Base-by-base conservation (phyloP, 2,113 vertebrate species). In the Ivindomyrus marchei region DNA sequence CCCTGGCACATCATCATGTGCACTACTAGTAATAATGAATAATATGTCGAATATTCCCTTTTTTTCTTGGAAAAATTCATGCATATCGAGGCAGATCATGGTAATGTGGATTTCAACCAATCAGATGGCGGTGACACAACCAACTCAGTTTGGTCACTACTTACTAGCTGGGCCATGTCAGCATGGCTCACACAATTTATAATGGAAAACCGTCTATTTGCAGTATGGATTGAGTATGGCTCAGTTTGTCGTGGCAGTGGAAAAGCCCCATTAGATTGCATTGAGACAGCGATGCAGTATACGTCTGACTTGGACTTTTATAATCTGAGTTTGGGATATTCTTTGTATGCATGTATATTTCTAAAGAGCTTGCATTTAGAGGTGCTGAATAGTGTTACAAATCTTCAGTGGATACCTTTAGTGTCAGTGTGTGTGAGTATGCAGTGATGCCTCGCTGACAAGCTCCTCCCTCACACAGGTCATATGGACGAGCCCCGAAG, bases 401-500 rank as follows among this genome's bases (percentile, higher is more conserved):
- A 4, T 80, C 31, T 77, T 17, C 36, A 15, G 27, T 31, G 17
- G 74, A 42, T 31, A 80, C 21, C 17, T 31, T 17, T 46, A 53
- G 49, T 58, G 9, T 53, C 27, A 11, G 46, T 85, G 36, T 80
- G 56, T 21, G 4, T 27, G 49, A 53, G 15, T 7, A 62, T 47
- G 58, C 4, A 19, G 87, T 21, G 19, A 24, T 85, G 17, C 52
- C 10, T 89, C 24, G 53, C 1, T 86, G 50, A 66, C 66, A 84
- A 66, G 36, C 92, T 5, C 92, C 21, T 27, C 49, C 49, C 89
- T 0, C 85, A 42, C 88, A 4, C 90, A 99, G 98, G 95, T 98
- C 98, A 7, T 99, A 99, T 0, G 98, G 98, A 85, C 98, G 98
- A 11, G 97, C 98, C 90, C 98, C 98, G 0, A 99, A 99, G 96